Evolutionary conservation across 2,888 invertebrate genomes (phyloP), one percentile per base, ranked within the genome.

Genomic region (Anodontia alba): DNA sequence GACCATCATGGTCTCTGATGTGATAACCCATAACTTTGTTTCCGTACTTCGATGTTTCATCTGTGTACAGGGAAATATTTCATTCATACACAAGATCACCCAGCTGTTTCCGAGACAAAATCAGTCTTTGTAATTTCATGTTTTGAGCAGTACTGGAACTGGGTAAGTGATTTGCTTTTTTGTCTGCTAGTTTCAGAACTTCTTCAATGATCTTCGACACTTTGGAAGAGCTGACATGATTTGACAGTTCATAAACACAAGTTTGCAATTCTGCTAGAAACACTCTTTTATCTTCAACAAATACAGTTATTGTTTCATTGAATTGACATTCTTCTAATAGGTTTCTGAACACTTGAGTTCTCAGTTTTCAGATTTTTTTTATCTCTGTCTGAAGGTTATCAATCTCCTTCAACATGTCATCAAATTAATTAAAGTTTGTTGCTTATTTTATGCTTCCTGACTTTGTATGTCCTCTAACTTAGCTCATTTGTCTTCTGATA

Each of bases 31-130:
- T 31, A 7, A 78, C 69, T 31, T 78, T 78, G 31, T 73, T 78
- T 5, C 78, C 69, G n/a, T 42, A 76, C 29, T 80, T 80, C 20
- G 71, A 71, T 12, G 80, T 80, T 74, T 79, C 79, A 70, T 79
- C 79, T 15, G 74, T 74, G 26, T 74, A 73, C 8, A 79, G 29
- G 8, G 74, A 62, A n/a, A 49, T 73, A 38, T 69, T n/a, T 43
- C 15, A n/a, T 20, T 73, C 46, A 66, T 46, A 15, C 29, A 26
- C 26, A 33, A 71, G 23, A 20, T 70, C 46, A 31, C 38, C 26
- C 17, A 78, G 42, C 31, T 80, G 80, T 62, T 73, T 80, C 51
- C 76, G 67, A 20, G 76, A 33, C 8, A 80, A 36, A 57, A 66
- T 69, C 17, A 76, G 69, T 69, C 76, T 72, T 46, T 80, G 76